phyloP scores from a whole-genome alignment of 2,797 vertebrate species.

The Lepilemur ruficaudatus region DNA sequence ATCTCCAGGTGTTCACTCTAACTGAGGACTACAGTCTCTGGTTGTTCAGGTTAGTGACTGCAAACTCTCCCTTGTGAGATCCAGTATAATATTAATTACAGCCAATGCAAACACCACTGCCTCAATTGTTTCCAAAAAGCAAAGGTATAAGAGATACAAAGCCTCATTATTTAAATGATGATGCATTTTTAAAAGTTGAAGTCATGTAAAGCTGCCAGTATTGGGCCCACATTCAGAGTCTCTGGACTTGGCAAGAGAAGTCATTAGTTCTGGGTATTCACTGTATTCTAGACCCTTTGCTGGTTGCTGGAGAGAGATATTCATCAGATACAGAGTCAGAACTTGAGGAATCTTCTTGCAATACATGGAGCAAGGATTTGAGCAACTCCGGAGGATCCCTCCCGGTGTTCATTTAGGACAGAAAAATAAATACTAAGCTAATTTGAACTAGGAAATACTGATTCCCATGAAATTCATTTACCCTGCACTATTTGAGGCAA shows the following conservation, averaged over 20 bases:
- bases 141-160: neutral
- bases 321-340: neutral
- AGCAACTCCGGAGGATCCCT: neutral
- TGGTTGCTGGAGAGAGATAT: neutral
- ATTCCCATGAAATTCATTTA: neutral
- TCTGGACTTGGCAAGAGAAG: neutral
- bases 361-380: neutral
- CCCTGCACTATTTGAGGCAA: neutral
- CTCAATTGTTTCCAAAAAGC: neutral
- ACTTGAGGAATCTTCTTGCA: neutral
- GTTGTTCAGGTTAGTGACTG: no score
- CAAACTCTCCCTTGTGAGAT: neutral
- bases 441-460: neutral
- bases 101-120: rapidly evolving
- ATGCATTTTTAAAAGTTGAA: neutral
- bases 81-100: neutral
- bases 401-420: neutral
- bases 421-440: neutral
- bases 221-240: neutral
- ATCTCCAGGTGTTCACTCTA: no score
- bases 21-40: neutral
- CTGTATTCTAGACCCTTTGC: rapidly evolving
- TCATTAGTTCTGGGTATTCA: neutral
- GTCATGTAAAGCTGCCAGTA: neutral
- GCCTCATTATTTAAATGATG: neutral